Conservation (phyloP, 2,113 vertebrate genomes). For the Thamnaconus septentrionalis region DNA sequence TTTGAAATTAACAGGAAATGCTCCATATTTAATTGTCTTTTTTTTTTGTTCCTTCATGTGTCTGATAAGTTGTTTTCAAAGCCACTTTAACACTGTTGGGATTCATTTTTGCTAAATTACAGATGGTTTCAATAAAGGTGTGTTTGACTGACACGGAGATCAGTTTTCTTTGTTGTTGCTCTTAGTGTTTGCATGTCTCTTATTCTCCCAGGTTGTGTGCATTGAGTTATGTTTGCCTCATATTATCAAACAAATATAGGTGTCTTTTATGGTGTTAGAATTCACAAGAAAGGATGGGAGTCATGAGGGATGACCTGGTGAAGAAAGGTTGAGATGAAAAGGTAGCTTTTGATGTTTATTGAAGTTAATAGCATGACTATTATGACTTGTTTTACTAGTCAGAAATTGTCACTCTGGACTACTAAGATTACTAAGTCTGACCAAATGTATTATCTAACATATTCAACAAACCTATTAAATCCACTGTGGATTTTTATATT, state of each 20-base stretch:
- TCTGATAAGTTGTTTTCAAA: slow-evolving; percentile 11
- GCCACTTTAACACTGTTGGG: slow-evolving; percentile 8
- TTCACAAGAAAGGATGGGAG: too few species aligned
- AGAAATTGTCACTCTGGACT: too few species aligned
- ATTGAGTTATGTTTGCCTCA: slow-evolving; percentile 35
- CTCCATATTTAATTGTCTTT: slow-evolving; percentile 15
- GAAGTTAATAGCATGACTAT: too few species aligned
- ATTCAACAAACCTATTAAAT: too few species aligned
- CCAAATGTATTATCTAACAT: too few species aligned
- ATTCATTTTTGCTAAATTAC: neutral
- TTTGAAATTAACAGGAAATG: slow-evolving; percentile 34
- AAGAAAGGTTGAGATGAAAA: too few species aligned
- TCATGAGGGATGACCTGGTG: too few species aligned
- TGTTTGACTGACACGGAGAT: slow-evolving; percentile 23
- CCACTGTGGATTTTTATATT: too few species aligned
- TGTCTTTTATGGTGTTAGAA: too few species aligned
- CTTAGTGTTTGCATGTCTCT: slow-evolving; percentile 61
- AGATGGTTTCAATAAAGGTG: slow-evolving; percentile 16
- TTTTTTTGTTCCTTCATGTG: slow-evolving; percentile 17
- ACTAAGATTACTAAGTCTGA: too few species aligned
- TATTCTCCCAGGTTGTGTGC: slow-evolving; percentile 51
- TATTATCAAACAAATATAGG: slow-evolving; percentile 61
- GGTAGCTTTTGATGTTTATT: too few species aligned
- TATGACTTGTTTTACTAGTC: too few species aligned
- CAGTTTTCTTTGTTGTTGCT: slow-evolving; percentile 23